Conservation (phyloP, 2,797 vertebrate genomes). For the Sebastes aleutianus region DNA sequence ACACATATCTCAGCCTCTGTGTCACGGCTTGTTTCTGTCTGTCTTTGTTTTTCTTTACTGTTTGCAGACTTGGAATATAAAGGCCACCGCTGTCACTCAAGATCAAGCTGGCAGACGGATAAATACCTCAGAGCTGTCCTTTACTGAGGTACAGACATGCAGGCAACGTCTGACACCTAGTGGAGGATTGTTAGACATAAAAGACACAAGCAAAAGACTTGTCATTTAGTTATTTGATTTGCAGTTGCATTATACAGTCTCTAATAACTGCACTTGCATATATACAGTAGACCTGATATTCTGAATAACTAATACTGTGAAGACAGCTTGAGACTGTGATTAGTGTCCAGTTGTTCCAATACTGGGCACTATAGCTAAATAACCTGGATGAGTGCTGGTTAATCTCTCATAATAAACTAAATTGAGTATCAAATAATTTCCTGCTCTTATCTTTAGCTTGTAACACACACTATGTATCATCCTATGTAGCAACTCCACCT, state of each 20-base stretch:
- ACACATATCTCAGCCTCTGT: conserved; percentile 27
- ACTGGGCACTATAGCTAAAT: background rate
- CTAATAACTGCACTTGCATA: background rate
- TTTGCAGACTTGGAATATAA: background rate
- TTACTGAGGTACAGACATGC: background rate
- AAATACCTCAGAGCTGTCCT: background rate
- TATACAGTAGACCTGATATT: background rate
- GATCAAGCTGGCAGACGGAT: background rate
- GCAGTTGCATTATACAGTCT: background rate
- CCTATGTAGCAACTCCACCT: background rate
- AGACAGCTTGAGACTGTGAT: background rate
- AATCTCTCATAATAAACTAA: too few relatives aligned
- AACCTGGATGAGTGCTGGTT: background rate
- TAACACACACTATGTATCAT: background rate
- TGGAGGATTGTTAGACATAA: conserved; percentile 29
- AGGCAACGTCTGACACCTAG: conserved; percentile 68
- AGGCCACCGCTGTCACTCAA: conserved; percentile 14
- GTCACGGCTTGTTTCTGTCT: conserved; percentile 16
- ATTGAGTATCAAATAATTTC: fast-evolving
- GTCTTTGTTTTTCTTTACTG: conserved; percentile 28
- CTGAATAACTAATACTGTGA: background rate
- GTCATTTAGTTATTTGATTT: background rate
- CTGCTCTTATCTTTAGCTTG: background rate
- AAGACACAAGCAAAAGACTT: too few relatives aligned
- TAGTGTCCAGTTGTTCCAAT: background rate